Percentiles rank a stretch among this genome's conserved stretches.
Evolutionary conservation across 2,113 vertebrate genomes (phyloP).

Genomic region (Ammodramus savannarum): DNA sequence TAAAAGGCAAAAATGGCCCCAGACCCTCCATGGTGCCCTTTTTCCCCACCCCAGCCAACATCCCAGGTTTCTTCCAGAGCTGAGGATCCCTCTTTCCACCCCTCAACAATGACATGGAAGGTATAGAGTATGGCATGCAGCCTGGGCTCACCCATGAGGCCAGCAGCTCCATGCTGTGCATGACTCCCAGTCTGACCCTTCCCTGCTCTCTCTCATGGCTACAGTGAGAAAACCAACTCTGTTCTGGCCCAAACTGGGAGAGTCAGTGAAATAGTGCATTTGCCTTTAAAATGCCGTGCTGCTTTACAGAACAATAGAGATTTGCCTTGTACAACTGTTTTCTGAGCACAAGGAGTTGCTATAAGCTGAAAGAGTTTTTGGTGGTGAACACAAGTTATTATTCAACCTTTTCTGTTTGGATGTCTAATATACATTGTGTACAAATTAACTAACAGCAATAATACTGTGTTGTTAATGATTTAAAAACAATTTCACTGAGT

Average conservation of each 20-base stretch:
- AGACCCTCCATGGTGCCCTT: accelerated
- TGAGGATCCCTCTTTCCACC: background rate
- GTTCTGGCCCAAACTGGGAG: no score
- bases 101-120: accelerated
- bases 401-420: background rate
- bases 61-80: background rate
- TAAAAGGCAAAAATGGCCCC: background rate
- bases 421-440: background rate
- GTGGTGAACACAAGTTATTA: accelerated
- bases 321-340: background rate
- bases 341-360: background rate
- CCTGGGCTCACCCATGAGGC: background rate
- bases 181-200: accelerated
- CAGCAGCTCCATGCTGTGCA: background rate
- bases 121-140: background rate
- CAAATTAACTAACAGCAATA: background rate
- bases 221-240: background rate
- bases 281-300: background rate
- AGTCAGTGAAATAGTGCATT: background rate
- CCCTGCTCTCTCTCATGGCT: background rate
- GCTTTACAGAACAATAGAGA: background rate
- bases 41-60: background rate
- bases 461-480: background rate
- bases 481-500: background rate
- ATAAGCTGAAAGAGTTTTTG: background rate